These are phyloP conservation scores for Ceyx melanurus DNA, from an alignment of 2,113 vertebrate species.

Conservation along the genomic window DNA sequence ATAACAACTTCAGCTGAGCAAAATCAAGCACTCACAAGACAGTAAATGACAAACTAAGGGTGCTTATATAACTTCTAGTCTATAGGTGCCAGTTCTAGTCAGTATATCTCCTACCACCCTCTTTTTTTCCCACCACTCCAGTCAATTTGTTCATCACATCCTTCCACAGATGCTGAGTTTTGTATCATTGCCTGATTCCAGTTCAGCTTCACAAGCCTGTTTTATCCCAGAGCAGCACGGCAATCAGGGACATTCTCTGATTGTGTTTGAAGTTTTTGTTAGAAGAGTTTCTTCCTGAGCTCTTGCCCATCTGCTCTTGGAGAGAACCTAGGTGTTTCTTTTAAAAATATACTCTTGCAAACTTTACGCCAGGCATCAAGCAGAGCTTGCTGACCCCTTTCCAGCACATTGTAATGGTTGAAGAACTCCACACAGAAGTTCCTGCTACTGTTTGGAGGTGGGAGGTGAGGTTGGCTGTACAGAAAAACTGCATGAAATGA, in stretches of 20 bases:
- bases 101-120: neutral
- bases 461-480: neutral
- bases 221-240: neutral
- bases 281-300: neutral
- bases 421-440: neutral
- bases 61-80: neutral
- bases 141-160: neutral
- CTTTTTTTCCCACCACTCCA: neutral
- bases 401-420: neutral
- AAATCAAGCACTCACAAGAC: neutral
- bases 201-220: neutral
- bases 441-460: neutral
- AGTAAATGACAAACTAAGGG: neutral
- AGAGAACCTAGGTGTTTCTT: neutral
- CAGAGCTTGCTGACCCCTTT: neutral
- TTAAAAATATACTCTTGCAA: neutral
- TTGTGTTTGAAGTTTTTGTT: neutral
- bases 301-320: neutral
- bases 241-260: neutral
- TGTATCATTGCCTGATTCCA: neutral
- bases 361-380: neutral
- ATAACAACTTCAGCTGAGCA: neutral
- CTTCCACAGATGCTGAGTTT: neutral
- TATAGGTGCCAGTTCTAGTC: neutral
- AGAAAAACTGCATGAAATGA: neutral